These are phyloP conservation scores for Subanguina moxae DNA, from an alignment of 1,140 invertebrate species.

Conservation along the genomic window DNA sequence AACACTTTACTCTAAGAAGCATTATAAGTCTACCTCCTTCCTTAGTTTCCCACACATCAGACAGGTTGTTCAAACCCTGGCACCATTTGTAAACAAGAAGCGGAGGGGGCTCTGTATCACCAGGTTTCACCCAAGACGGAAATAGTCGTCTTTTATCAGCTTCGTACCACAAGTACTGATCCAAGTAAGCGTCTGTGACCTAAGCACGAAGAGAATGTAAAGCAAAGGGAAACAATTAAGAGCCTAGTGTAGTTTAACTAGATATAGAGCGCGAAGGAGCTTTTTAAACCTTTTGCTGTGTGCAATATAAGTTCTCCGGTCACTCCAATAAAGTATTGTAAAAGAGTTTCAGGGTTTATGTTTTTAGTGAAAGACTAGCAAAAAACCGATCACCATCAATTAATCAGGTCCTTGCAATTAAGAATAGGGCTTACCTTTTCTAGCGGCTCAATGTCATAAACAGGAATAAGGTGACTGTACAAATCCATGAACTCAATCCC, in stretches of 20 bases:
- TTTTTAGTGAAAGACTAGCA: no score
- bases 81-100: slow-evolving; percentile 98
- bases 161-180: slow-evolving; percentile 99
- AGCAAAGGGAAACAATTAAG: no score
- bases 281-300: no score
- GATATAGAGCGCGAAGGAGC: no score
- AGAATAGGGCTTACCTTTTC: slow-evolving; percentile 75
- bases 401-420: no score
- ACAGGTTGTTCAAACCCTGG: slow-evolving; percentile 95
- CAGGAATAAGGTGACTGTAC: slow-evolving; percentile 95
- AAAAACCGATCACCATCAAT: no score
- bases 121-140: slow-evolving; percentile 94
- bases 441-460: slow-evolving; percentile 96
- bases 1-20: no score
- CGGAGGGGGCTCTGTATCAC: slow-evolving; percentile 95
- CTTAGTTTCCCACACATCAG: slow-evolving; percentile 95
- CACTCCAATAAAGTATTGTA: no score
- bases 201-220: no score
- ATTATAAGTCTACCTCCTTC: slow-evolving; percentile 2
- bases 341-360: no score
- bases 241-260: no score
- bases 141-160: slow-evolving; percentile 93
- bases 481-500: slow-evolving; percentile 99
- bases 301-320: no score
- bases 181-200: slow-evolving; percentile 91